phyloP scores from a whole-genome alignment of 2,113 vertebrate genomes.

The Oriolus oriolus region DNA sequence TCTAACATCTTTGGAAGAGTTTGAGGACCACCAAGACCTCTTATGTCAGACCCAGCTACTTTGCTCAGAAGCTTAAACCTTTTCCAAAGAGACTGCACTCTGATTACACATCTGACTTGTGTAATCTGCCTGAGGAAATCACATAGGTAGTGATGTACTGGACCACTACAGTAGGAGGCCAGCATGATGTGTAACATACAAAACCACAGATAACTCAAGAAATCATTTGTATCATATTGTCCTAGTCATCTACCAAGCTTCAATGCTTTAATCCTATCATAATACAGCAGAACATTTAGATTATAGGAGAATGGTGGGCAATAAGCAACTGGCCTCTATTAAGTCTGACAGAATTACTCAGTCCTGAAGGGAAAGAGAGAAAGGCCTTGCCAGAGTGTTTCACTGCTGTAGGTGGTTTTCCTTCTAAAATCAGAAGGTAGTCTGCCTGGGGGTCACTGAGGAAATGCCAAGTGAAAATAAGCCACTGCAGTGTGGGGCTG shows the following conservation, averaged over 20 bases:
- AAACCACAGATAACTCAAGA: background rate
- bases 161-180: background rate
- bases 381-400: background rate
- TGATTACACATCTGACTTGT: background rate
- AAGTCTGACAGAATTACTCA: background rate
- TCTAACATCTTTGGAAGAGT: background rate
- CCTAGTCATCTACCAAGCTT: background rate
- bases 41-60: background rate
- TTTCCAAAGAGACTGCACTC: background rate
- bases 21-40: background rate
- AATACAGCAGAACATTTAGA: background rate
- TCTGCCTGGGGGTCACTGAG: background rate
- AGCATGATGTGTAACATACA: background rate
- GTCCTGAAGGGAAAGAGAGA: background rate
- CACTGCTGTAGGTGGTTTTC: background rate
- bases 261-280: background rate
- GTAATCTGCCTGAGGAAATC: background rate
- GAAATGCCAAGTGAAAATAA: background rate
- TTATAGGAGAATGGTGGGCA: background rate
- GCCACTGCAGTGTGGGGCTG: fast-evolving
- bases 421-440: background rate
- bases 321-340: background rate
- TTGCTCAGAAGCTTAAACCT: background rate
- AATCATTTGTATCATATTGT: background rate
- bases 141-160: background rate